phyloP scores from a whole-genome alignment of 2,113 vertebrate genomes.

The Phaethornis superciliosus region DNA sequence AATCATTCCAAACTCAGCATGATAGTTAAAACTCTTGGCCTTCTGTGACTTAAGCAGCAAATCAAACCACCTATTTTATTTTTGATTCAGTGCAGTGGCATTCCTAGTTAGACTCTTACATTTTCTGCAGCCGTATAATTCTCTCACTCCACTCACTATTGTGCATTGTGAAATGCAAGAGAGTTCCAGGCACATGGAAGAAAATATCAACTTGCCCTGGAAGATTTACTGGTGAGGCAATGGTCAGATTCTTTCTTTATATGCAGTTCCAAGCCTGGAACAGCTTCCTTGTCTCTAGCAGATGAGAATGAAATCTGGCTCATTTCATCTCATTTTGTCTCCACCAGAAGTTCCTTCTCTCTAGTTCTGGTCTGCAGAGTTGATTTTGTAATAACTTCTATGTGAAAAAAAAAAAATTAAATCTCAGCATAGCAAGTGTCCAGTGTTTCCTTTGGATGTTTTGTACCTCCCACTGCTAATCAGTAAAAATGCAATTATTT shows the following conservation, averaged over 20 bases:
- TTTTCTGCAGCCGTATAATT: background rate
- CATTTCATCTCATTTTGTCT: slow-evolving; percentile 65
- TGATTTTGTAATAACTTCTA: slow-evolving; percentile 48
- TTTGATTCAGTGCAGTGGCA: background rate
- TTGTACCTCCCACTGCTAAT: background rate
- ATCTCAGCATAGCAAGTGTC: background rate
- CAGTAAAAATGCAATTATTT: background rate
- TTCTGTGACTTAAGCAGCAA: slow-evolving; percentile 16
- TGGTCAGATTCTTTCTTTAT: background rate
- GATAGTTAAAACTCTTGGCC: background rate
- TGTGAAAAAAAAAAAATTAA: background rate
- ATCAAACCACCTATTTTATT: slow-evolving; percentile 18
- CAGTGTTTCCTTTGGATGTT: background rate
- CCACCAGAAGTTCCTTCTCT: slow-evolving; percentile 58
- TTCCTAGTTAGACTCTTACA: background rate
- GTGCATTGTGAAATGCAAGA: background rate
- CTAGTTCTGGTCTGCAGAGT: slow-evolving; percentile 40
- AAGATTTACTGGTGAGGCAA: slow-evolving; percentile 18
- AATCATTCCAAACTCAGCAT: slow-evolving; percentile 30
- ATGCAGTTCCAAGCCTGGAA: slow-evolving; percentile 25
- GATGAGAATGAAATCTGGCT: slow-evolving; percentile 57
- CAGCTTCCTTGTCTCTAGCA: slow-evolving; percentile 49
- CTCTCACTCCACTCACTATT: background rate
- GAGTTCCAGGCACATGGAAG: background rate
- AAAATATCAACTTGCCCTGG: background rate